These are phyloP conservation scores for Centruroides vittatus DNA, from an alignment of 1,140 invertebrate genomes.

Conservation along the genomic window DNA sequence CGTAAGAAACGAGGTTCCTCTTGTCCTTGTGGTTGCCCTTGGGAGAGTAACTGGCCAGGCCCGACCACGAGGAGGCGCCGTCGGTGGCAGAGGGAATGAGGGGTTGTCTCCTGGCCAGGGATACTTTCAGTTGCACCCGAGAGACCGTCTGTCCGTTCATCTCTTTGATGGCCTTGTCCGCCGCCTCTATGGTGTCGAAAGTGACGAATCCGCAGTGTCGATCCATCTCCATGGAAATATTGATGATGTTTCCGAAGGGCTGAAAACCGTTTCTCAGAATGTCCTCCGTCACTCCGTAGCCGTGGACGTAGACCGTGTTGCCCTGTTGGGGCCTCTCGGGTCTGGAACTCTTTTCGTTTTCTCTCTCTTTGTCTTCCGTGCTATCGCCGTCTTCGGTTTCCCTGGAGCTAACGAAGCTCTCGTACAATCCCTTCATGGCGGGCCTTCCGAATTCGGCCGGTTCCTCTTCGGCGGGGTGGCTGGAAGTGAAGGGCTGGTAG, in stretches of 20 bases:
- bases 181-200: slow-evolving; percentile 75
- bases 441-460: slow-evolving; percentile 15
- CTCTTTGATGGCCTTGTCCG: slow-evolving; percentile 70
- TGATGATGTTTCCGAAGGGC: slow-evolving; percentile 62
- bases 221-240: slow-evolving; percentile 77
- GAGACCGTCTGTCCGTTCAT: slow-evolving; percentile 66
- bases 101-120: slow-evolving; percentile 64
- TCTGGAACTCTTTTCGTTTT: slow-evolving; percentile 34
- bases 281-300: slow-evolving; percentile 65
- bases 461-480: slow-evolving; percentile 49
- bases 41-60: slow-evolving; percentile 61
- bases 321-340: slow-evolving; percentile 54
- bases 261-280: slow-evolving; percentile 63
- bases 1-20: slow-evolving; percentile 27
- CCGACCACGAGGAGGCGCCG: slow-evolving; percentile 53
- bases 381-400: slow-evolving; percentile 38
- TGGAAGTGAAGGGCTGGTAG: slow-evolving; percentile 78
- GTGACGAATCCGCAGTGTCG: slow-evolving; percentile 84
- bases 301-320: slow-evolving; percentile 71
- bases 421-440: slow-evolving; percentile 56
- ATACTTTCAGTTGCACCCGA: slow-evolving; percentile 63
- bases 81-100: slow-evolving; percentile 62
- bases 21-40: slow-evolving; percentile 40
- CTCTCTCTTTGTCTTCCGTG: slow-evolving; percentile 30
- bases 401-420: slow-evolving; percentile 70